phyloP scores from a whole-genome alignment of 1,140 invertebrate species.

The Pristionchus pacificus region DNA sequence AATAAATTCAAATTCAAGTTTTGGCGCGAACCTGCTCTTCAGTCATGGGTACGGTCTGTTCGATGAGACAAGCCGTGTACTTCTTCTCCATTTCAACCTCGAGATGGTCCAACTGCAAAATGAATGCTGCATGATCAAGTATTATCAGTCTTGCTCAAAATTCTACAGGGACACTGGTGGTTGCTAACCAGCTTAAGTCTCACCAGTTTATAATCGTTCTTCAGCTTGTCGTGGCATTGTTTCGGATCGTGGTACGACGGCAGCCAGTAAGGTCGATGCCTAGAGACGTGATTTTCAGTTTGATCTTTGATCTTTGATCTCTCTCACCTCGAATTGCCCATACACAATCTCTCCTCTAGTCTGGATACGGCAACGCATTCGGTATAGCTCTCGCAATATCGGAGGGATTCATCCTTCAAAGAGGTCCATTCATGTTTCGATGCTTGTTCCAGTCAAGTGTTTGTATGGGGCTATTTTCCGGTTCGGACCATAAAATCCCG shows the following conservation, averaged over 20 bases:
- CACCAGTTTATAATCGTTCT: constrained; percentile 25
- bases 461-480: too few relatives aligned
- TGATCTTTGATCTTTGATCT: background rate
- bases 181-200: too few relatives aligned
- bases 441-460: too few relatives aligned
- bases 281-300: constrained; percentile 1
- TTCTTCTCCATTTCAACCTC: constrained; percentile 21
- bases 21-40: background rate
- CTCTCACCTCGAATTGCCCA: background rate
- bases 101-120: constrained; percentile 18
- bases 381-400: background rate
- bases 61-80: constrained; percentile 21
- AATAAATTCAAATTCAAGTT: constrained; percentile 8
- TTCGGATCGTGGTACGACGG: constrained; percentile 14
- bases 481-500: too few relatives aligned
- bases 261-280: constrained; percentile 23
- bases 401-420: background rate
- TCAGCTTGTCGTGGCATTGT: constrained; percentile 24
- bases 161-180: too few relatives aligned
- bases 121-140: background rate
- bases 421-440: too few relatives aligned
- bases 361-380: constrained; percentile 24
- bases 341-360: constrained; percentile 23
- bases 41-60: constrained; percentile 17
- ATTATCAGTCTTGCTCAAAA: too few relatives aligned